A percentile compares a stretch with the other conserved stretches of the same genome.
Conservation (phyloP, 2,797 vertebrate genomes). For the Allobates femoralis region DNA sequence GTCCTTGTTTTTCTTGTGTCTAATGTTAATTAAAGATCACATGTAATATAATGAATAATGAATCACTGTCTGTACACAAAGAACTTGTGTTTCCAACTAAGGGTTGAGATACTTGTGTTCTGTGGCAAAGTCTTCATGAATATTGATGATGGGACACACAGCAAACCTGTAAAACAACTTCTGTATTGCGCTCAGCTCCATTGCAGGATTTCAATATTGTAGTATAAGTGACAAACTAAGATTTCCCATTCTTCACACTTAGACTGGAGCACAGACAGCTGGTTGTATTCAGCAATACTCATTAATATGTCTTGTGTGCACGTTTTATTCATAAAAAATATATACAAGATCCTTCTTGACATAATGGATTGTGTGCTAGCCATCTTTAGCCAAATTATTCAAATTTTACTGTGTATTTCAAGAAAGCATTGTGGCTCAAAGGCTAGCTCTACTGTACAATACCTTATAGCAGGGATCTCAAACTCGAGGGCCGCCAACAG, state of each 20-base stretch:
- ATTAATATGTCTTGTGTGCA: background rate
- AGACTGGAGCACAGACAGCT: background rate
- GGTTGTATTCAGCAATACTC: background rate
- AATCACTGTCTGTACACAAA: conserved; percentile 49
- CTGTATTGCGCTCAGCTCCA: background rate
- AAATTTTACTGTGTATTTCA: background rate
- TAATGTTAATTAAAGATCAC: conserved; percentile 41
- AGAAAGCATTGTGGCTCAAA: background rate
- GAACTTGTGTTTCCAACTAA: conserved; percentile 40
- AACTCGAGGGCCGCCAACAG: no score
- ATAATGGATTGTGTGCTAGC: background rate
- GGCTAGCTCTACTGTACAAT: no score
- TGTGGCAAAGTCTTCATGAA: conserved; percentile 13
- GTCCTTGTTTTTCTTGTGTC: conserved; percentile 10
- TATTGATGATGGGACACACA: conserved; percentile 42
- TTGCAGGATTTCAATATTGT: background rate
- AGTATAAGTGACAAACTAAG: background rate
- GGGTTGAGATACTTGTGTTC: conserved; percentile 13
- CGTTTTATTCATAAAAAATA: background rate
- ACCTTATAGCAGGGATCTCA: no score
- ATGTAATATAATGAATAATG: conserved; percentile 36
- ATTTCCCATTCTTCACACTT: background rate
- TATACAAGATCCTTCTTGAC: no score
- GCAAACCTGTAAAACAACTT: conserved; percentile 35
- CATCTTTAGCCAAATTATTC: background rate